Conservation (phyloP, 2,113 vertebrate species). For the Spea bombifrons region DNA sequence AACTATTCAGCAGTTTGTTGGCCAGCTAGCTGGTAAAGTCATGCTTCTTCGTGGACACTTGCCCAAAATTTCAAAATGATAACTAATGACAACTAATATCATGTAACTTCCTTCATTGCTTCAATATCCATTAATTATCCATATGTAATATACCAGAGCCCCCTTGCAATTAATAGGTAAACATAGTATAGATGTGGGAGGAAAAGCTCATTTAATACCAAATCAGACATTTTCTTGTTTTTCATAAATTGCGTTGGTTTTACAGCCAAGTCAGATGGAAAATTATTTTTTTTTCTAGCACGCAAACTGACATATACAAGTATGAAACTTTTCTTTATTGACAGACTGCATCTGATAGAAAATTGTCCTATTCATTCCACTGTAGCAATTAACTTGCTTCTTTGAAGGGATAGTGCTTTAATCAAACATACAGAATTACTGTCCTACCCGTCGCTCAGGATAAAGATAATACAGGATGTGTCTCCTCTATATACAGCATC, state of each 20-base stretch:
- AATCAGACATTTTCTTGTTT: background rate
- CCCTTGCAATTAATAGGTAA: no score
- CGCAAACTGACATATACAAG: slow-evolving; percentile 4
- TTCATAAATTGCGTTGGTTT: slow-evolving; percentile 5
- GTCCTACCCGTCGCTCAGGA: background rate
- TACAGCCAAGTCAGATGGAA: background rate
- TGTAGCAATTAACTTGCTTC: slow-evolving; percentile 12
- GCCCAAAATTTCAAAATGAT: no score
- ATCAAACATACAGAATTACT: slow-evolving; percentile 21
- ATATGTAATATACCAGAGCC: no score
- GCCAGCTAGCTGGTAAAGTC: no score
- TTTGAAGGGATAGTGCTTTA: slow-evolving; percentile 20
- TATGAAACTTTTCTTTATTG: background rate
- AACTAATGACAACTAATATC: no score
- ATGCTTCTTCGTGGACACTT: no score
- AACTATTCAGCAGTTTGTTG: no score
- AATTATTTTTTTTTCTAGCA: slow-evolving; percentile 4
- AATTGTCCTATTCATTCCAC: background rate
- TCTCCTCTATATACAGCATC: background rate
- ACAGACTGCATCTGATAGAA: background rate
- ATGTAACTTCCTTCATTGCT: no score
- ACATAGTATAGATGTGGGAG: no score
- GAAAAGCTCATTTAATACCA: no score
- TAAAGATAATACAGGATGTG: background rate
- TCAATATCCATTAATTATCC: no score